Percentiles rank a stretch among this genome's conserved stretches.
Conservation (phyloP, 2,888 invertebrate species). For the Blastobasis adustella region DNA sequence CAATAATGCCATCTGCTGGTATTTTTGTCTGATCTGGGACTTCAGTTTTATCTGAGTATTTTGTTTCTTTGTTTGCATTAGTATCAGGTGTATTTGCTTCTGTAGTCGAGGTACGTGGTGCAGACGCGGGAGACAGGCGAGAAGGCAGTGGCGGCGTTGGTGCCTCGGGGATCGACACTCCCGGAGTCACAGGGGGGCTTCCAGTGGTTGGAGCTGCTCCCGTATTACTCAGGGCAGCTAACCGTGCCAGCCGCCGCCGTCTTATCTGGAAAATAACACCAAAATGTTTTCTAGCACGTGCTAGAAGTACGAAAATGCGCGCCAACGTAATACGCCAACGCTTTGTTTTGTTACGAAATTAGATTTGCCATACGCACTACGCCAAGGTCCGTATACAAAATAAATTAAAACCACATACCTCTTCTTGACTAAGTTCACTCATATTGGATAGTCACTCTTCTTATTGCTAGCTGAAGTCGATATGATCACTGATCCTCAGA, state of each 20-base stretch:
- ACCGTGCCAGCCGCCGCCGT: constrained; percentile 82
- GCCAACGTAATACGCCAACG: constrained; percentile 47
- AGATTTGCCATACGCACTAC: constrained; percentile 66
- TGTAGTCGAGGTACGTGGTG: constrained; percentile 38
- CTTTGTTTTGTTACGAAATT: constrained; percentile 76
- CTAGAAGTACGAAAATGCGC: constrained; percentile 30
- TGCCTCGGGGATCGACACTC: constrained; percentile 49
- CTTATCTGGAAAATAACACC: constrained; percentile 78
- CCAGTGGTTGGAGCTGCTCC: constrained; percentile 62
- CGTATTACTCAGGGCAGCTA: constrained; percentile 76
- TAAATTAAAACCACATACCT: constrained; percentile 78
- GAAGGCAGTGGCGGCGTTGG: constrained; percentile 28
- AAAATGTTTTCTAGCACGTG: constrained; percentile 44
- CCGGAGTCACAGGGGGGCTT: constrained; percentile 64
- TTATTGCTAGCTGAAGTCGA: constrained; percentile 27
- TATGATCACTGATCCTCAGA: constrained; percentile 39
- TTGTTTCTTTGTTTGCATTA: constrained; percentile 54
- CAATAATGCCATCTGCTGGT: constrained; percentile 62
- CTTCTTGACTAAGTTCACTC: constrained; percentile 92
- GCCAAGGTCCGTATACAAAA: constrained; percentile 57
- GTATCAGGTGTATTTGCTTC: constrained; percentile 47
- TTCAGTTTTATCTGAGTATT: constrained; percentile 53
- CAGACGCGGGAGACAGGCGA: constrained; percentile 36
- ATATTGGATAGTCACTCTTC: constrained; percentile 59
- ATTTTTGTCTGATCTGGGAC: constrained; percentile 53